Percentiles rank a stretch among this genome's conserved stretches.
Evolutionary conservation across 64 coral and sea anemone species (phyloP).

Genomic region (Catalaphyllia jardinei): DNA sequence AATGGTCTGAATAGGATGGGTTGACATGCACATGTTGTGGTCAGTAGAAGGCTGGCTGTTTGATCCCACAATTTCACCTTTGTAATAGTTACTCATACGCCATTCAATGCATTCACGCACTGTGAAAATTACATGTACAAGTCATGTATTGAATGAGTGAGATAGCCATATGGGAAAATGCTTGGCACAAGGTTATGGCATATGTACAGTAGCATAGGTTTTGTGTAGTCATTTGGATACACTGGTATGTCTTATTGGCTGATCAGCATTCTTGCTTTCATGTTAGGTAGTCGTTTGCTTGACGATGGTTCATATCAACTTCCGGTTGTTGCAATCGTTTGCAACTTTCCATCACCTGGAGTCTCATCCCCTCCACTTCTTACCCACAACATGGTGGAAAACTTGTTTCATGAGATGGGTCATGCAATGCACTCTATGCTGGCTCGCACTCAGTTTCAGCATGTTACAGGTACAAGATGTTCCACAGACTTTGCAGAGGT

Average conservation of each 20-base stretch:
- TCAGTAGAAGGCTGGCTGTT: too few relatives aligned
- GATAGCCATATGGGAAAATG: too few relatives aligned
- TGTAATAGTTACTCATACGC: too few relatives aligned
- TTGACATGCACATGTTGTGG: too few relatives aligned
- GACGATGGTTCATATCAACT: constrained; percentile 92
- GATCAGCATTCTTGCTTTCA: not conserved
- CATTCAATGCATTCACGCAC: too few relatives aligned
- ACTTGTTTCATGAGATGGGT: constrained; percentile 98
- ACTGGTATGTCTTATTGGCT: not conserved
- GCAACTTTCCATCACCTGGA: constrained; percentile 86
- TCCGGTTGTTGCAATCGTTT: constrained; percentile 87
- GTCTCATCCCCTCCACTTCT: constrained; percentile 67
- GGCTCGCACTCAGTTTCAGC: constrained; percentile 92
- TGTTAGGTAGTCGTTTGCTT: constrained; percentile 76
- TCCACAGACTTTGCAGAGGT: constrained; percentile 98
- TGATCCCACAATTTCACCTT: too few relatives aligned
- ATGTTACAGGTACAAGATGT: constrained; percentile 92
- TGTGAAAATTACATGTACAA: too few relatives aligned
- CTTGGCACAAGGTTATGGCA: too few relatives aligned
- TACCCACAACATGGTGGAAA: constrained; percentile 90
- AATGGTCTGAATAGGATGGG: too few relatives aligned
- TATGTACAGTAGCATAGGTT: too few relatives aligned
- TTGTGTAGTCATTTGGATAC: not conserved
- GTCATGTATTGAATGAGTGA: too few relatives aligned
- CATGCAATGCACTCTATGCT: constrained; percentile 99